Base-by-base conservation (phyloP, 2,888 invertebrate genomes). In the Volucella inanis region DNA sequence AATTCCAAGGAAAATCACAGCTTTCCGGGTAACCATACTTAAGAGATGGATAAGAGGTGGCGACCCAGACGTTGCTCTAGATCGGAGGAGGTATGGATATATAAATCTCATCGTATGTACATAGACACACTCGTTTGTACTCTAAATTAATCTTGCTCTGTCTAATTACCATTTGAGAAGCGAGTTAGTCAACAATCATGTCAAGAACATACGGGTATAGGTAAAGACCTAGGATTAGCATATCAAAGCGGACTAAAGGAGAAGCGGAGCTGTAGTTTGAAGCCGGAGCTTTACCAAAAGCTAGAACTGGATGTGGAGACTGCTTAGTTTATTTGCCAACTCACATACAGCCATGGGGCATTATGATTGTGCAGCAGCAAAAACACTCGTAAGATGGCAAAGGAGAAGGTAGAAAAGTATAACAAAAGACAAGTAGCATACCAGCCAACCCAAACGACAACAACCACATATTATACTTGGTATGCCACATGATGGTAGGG, bases 181-280 rank as follows among this genome's bases (percentile, higher is more conserved):
- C 81, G 76, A 85, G 85, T 85, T 85, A 85, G 85, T 85, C 85
- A 85, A 85, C 85, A 85, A 85, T 85, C 76, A 85, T 85, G 85
- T 85, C 85, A 85, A 85, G 85, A 68, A 77, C 85, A 57, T 70
- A 71, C 68, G 72, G 76, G 72, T 71, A 72, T 77, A 81, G 81
- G 72, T 81, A 85, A 85, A 76, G 81, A 76, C 81, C 81, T 6
- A 68, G 85, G 85, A 85, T 85, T 85, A 85, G 77, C 85, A 85
- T 85, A 71, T 85, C 85, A 85, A 85, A 85, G 85, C 85, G 85
- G 76, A 81, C 85, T 81, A 81, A 81, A 64, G 76, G 39, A 49
- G 75, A 74, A 64, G 22, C 31, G 22, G 31, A 12, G 22, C 54
- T 22, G 31, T 4, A 31, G 31, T 31, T 31, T 31, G 31, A 31